phyloP scores from a whole-genome alignment of 2,113 vertebrate species.

The Xenopus tropicalis region UCB_Xtro_10.0 CM004443.2:64021001-64021500 shows the following conservation, averaged over 20 bases:
- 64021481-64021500: not conserved
- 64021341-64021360: not conserved
- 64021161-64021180: constrained; percentile 68
- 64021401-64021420: not conserved
- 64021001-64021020: too few relatives aligned
- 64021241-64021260: constrained; percentile 73
- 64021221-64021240: constrained; percentile 81
- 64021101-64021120: too few relatives aligned
- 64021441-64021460: not conserved
- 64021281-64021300: constrained; percentile 82
- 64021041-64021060: too few relatives aligned
- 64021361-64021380: not conserved
- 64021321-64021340: not conserved
- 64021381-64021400: not conserved
- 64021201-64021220: constrained; percentile 78
- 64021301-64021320: constrained; percentile 18
- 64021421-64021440: not conserved
- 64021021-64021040: too few relatives aligned
- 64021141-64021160: constrained; percentile 77
- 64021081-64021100: too few relatives aligned
- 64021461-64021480: not conserved
- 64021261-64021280: constrained; percentile 81
- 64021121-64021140: constrained; percentile 66
- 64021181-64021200: constrained; percentile 81
- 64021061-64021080: too few relatives aligned